Evolutionary conservation across 2,888 invertebrate species (phyloP), one percentile per base, ranked within the genome.

Genomic region (Drosophila neotestacea): DNA sequence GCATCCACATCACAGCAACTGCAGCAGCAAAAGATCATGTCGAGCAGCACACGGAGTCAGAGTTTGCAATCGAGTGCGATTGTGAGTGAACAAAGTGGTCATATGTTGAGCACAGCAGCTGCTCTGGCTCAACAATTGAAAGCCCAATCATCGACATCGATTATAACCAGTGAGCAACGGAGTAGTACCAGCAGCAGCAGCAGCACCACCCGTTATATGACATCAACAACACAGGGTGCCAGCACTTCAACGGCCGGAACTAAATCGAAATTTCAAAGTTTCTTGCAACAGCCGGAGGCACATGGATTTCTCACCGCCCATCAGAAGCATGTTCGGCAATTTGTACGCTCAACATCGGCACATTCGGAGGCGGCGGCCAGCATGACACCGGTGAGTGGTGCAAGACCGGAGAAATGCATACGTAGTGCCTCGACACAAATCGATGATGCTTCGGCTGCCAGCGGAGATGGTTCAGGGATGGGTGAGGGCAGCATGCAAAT

Each of bases 121-220:
- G 83, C 90, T 0, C 92, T 94, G 77, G 94, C 94, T 90, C 94
- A 92, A 55, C 93, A 92, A 68, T 68, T 92, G 30, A 92, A 92
- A 70, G 92, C 92, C 0, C 91, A 92, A 64, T 93, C 93, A 2
- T 92, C 92, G 62, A 91, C 92, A 10, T 91, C 92, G 52, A 91
- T 92, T 54, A 86, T 91, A 6, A 90, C 90, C 52, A 88, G 86
- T 52, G 91, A 92, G 64, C 91, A 91, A 58, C 80, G 92, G 10
- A 83, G 86, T 59, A 80, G 79, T 62, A 73, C 16, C 16, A 16
- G 64, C 52, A 83, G 75, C 39, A 77, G 67, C 64, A 79, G 73
- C 65, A 81, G 63, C 58, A 85, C 77, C 34, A 83, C 88, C 0
- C 85, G 90, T 6, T 85, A 83, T n/a, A 70, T 90, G 36, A 91